Conservation (phyloP, 1,140 invertebrate species). For the Pentalonia nigronervosa region DNA sequence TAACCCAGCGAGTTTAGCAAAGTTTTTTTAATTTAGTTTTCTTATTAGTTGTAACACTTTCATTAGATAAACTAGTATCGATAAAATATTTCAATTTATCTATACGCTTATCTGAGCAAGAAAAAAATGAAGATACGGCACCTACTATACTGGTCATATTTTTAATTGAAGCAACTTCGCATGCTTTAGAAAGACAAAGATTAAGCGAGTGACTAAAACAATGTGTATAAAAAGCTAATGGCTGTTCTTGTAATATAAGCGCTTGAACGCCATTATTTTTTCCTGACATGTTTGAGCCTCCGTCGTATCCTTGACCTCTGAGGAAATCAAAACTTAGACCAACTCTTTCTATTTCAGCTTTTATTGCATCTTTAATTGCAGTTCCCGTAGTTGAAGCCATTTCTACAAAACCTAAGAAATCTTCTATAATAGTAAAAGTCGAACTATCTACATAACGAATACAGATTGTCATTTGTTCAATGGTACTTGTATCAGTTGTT, state of each 20-base stretch:
- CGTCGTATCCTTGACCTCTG: slow-evolving; percentile 62
- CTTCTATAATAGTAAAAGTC: slow-evolving; percentile 56
- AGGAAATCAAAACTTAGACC: slow-evolving; percentile 61
- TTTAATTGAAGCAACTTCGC: not conserved
- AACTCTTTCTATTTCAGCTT: slow-evolving; percentile 59
- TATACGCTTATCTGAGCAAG: not conserved
- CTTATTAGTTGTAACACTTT: not conserved
- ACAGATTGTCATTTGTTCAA: slow-evolving; percentile 61
- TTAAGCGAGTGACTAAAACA: not conserved
- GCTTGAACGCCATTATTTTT: slow-evolving; percentile 61
- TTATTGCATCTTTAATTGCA: slow-evolving; percentile 59
- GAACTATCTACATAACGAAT: slow-evolving; percentile 59
- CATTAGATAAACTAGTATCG: not conserved
- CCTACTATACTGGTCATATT: not conserved
- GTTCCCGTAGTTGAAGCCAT: slow-evolving; percentile 61
- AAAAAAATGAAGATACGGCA: slow-evolving; percentile 15
- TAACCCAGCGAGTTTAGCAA: slow-evolving; percentile 1
- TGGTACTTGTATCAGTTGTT: slow-evolving; percentile 59
- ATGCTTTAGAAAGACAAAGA: slow-evolving; percentile 15
- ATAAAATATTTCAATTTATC: slow-evolving; percentile 8
- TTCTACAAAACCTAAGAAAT: slow-evolving; percentile 61
- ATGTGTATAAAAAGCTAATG: not conserved
- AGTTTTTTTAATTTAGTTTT: slow-evolving; percentile 14
- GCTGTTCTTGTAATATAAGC: not conserved
- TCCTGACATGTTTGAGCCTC: slow-evolving; percentile 62